A percentile compares a stretch with the other conserved stretches of the same genome.
phyloP scores from a whole-genome alignment of 2,797 vertebrate species.

The Peromyscus aztecus region DNA sequence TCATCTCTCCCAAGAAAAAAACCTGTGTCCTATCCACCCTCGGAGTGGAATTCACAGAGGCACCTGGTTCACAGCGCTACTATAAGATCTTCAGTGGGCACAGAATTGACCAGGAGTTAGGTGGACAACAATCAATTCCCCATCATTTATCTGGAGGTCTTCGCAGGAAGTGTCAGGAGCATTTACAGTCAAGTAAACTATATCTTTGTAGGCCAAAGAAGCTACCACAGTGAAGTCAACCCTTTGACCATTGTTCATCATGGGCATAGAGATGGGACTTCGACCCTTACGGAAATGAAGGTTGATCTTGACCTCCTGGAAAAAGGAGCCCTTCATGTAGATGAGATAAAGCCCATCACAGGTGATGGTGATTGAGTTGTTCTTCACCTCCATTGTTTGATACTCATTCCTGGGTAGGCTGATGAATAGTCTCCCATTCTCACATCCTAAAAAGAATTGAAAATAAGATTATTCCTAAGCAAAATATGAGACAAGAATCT shows the following conservation, averaged over 20 bases:
- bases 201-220: constrained; percentile 69
- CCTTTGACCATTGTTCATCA: background rate
- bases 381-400: constrained; percentile 80
- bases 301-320: constrained; percentile 52
- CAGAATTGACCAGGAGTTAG: constrained; percentile 63
- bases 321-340: constrained; percentile 76
- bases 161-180: rapidly evolving
- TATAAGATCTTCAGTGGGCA: constrained; percentile 9
- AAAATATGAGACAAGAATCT: background rate
- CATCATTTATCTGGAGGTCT: constrained; percentile 56
- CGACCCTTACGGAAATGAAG: constrained; percentile 17
- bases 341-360: constrained; percentile 88
- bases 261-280: constrained; percentile 18
- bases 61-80: background rate
- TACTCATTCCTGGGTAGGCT: background rate
- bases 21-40: constrained; percentile 50
- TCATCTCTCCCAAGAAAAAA: constrained; percentile 7
- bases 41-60: background rate
- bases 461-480: background rate
- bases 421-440: constrained; percentile 75
- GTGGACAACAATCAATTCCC: constrained; percentile 81
- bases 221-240: constrained; percentile 68
- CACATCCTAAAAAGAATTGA: constrained; percentile 74
- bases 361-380: constrained; percentile 82
- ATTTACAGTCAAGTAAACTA: constrained; percentile 79